These are phyloP conservation scores for Meiosimyza platycephala DNA, from an alignment of 2,888 invertebrate genomes.

Conservation along the genomic window DNA sequence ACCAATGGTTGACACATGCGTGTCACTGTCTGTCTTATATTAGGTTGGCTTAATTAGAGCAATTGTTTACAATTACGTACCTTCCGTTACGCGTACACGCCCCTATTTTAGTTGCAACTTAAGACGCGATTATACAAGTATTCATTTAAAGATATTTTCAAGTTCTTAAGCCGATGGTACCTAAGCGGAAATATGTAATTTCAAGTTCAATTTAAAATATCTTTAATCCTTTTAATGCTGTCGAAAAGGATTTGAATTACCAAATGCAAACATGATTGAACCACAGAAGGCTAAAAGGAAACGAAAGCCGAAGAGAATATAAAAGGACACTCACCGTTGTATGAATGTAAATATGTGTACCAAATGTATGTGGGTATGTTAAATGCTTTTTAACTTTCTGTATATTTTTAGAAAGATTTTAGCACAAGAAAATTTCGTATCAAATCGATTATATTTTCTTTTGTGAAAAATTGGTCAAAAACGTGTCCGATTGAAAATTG, in stretches of 20 bases:
- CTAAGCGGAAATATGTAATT: conserved; percentile 31
- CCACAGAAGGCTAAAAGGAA: conserved; percentile 49
- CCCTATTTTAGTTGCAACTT: conserved; percentile 41
- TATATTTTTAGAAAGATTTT: no score
- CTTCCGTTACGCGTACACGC: conserved; percentile 58
- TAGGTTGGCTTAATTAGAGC: conserved; percentile 60
- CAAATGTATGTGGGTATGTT: neutral
- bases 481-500: no score
- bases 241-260: conserved; percentile 43
- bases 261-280: conserved; percentile 47
- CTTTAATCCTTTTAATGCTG: conserved; percentile 51
- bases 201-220: conserved; percentile 59
- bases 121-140: conserved; percentile 42
- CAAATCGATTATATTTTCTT: no score
- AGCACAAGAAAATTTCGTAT: no score
- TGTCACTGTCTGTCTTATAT: conserved; percentile 48
- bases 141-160: conserved; percentile 35
- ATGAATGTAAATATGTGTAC: neutral
- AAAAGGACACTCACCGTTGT: neutral
- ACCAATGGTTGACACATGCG: conserved; percentile 17
- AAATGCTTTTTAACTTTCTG: neutral
- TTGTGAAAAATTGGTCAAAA: no score
- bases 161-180: conserved; percentile 21
- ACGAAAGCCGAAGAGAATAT: neutral
- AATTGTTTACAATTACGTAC: conserved; percentile 63